Evolutionary conservation across 2,888 invertebrate species (phyloP), one percentile per base, ranked within the genome.

Genomic region (Andrena haemorrhoa): DNA sequence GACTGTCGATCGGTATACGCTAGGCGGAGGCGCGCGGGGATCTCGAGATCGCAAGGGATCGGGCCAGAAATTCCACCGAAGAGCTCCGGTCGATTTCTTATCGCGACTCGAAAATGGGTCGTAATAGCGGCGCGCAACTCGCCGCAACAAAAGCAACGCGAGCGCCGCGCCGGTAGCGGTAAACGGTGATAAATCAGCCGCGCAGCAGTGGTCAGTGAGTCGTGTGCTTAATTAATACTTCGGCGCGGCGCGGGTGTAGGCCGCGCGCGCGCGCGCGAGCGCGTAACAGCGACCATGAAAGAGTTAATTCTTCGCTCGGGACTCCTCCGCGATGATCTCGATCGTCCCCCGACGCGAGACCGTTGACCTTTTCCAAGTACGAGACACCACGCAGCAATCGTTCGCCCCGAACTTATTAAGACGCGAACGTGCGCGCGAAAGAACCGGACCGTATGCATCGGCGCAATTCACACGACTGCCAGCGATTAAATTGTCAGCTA

Each of bases 401-500:
- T 68, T 72, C 61, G 63, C 60, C 56, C 56, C 66, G 31, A 53
- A 83, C 81, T 86, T 89, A 89, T 89, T 89, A 88, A 88, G 89
- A 89, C 86, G 85, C 81, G 82, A 79, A 86, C 60, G 63, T 75
- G 70, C 75, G 68, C 47, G 58, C 60, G 58, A 66, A 63, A 23
- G 53, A 76, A 63, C 63, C 63, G 75, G 61, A 63, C 68, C 71
- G 83, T 66, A 66, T 84, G 83, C 83, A 75, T 86, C 86, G 83
- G 84, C 80, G 88, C 85, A 81, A 88, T 88, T 89, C 86, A 71
- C 87, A 85, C 87, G 84, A 83, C 83, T 80, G 83, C 81, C 80
- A 79, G 75, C 87, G 89, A 89, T 89, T 89, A 89, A 89, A 89
- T 89, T 88, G 89, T 89, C 89, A 88, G 86, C 88, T 83, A 89